Evolutionary conservation across 2,113 vertebrate genomes (phyloP), one percentile per base, ranked within the genome.

Genomic region (Neotoma lepida): DNA sequence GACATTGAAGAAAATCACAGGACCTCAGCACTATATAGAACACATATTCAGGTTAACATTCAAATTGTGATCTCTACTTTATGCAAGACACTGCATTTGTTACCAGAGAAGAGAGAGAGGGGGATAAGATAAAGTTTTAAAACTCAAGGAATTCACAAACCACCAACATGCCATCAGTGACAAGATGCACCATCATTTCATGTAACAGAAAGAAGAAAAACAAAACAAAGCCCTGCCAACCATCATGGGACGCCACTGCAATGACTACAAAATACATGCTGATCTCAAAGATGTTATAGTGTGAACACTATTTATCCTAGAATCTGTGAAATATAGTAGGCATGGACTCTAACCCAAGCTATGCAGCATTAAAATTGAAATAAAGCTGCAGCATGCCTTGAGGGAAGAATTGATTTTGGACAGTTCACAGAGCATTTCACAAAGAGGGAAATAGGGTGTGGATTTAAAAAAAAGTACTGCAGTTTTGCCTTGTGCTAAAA

Each of bases 211-310:
- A 74, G 35, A 51, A 78, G 28, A 51, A 64, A 77, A 92, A 58
- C 14, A 78, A 68, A 89, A 61, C 24, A 86, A 92, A 92, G 71
- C 14, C 2, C n/a, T 86, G 51, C 20, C 41, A 94, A 90, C 30
- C 71, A 92, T 90, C 94, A 61, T 77, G 49, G 78, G 74, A 61
- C 87, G 39, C 24, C 22, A 64, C 68, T 89, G 7, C 15, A 80
- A 33, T 91, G 26, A 49, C 41, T 93, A 2, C 46, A 93, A 88
- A 71, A 76, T 71, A 35, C 30, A 58, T 13, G 33, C 6, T 10
- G 35, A 81, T 95, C 91, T 92, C 76, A 92, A 81, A 92, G 63
- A 74, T 66, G 51, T 81, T 90, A 91, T 80, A 76, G 18, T n/a
- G 35, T 82, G 6, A 77, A 86, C 90, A 93, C 24, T 74, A 26